Conservation (phyloP, 2,888 invertebrate species). For the Tanypteryx hageni region DNA sequence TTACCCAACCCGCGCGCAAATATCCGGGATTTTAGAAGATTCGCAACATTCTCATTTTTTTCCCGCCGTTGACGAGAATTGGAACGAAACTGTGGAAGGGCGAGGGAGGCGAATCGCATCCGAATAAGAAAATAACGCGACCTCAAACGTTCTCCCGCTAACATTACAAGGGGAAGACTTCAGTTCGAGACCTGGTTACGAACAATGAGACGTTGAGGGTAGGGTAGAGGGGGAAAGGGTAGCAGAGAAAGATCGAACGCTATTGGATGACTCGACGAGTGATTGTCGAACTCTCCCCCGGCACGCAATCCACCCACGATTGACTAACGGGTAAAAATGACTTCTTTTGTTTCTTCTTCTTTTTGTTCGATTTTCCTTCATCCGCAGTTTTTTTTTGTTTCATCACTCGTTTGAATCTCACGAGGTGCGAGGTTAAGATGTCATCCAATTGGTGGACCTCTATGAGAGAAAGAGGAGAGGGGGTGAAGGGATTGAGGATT, state of each 20-base stretch:
- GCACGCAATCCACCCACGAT: neutral
- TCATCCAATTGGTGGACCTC: conserved; percentile 20
- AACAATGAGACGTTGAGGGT: neutral
- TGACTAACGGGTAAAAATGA: neutral
- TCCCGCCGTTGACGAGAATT: neutral
- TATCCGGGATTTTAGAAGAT: neutral
- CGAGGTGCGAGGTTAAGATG: conserved; percentile 12
- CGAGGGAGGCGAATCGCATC: neutral
- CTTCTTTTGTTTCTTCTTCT: neutral
- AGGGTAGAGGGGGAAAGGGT: neutral
- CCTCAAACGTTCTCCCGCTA: neutral
- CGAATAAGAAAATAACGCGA: neutral
- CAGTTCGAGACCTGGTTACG: neutral
- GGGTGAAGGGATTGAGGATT: neutral
- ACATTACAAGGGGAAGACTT: neutral
- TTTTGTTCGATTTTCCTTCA: no score
- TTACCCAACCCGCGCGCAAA: no score
- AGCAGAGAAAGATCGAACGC: neutral
- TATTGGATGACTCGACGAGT: neutral
- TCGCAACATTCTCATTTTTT: conserved; percentile 1
- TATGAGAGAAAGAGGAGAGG: neutral
- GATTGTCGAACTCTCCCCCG: neutral
- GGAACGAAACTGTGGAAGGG: neutral
- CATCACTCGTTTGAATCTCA: neutral
- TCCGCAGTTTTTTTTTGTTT: no score